These are phyloP conservation scores for Dermochelys coriacea DNA, from an alignment of 2,797 vertebrate genomes.

Conservation along the genomic window DNA sequence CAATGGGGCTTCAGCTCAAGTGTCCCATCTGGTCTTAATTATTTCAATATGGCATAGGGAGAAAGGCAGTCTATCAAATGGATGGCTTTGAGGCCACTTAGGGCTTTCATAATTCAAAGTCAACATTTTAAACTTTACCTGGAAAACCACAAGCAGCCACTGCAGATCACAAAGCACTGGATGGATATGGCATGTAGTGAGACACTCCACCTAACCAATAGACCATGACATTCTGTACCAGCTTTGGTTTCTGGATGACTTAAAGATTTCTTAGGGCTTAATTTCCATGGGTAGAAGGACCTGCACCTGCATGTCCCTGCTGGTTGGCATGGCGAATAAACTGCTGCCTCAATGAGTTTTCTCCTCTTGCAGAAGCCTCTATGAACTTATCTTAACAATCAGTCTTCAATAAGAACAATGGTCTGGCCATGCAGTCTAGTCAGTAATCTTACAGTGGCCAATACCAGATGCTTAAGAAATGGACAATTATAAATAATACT, in stretches of 20 bases:
- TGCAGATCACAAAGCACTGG: neutral
- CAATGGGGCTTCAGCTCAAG: neutral
- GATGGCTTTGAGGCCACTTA: neutral
- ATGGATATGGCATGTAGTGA: accelerated
- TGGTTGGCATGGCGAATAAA: neutral
- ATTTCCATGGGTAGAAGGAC: accelerated
- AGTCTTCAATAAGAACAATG: neutral
- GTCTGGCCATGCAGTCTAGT: too few relatives aligned
- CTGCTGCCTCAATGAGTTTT: neutral
- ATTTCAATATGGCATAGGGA: neutral
- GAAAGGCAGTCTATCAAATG: neutral
- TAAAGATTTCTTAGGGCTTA: accelerated
- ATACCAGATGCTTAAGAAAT: neutral
- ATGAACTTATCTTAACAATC: neutral
- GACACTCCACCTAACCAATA: neutral
- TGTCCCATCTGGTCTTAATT: neutral
- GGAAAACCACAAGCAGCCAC: neutral
- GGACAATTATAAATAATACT: neutral
- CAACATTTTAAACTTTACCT: neutral
- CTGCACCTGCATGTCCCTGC: neutral
- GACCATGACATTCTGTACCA: neutral
- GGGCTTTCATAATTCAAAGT: neutral
- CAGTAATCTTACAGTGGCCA: neutral
- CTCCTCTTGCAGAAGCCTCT: neutral
- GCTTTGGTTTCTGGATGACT: neutral